A percentile compares a stretch with the other conserved stretches of the same genome.
phyloP scores from a whole-genome alignment of 2,888 invertebrate species.

The Phaedon cochleariae region DNA sequence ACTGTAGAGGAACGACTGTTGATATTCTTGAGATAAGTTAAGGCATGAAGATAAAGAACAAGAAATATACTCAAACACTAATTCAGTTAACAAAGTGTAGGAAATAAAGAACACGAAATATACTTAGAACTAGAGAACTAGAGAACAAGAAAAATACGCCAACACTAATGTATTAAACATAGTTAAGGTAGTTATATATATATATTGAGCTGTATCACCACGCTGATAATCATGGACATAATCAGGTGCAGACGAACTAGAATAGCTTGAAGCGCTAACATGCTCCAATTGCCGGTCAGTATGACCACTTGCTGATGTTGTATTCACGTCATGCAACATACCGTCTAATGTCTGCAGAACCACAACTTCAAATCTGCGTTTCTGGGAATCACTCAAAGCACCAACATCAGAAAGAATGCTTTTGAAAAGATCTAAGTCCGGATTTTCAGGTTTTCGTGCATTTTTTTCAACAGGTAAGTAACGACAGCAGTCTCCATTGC shows the following conservation, averaged over 20 bases:
- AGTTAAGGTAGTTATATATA: neutral
- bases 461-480: constrained; percentile 9
- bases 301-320: constrained; percentile 7
- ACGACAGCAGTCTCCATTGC: constrained; percentile 26
- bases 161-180: no score
- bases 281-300: neutral
- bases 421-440: constrained; percentile 28
- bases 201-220: neutral
- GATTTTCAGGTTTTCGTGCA: constrained; percentile 21
- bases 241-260: neutral
- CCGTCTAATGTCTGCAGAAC: constrained; percentile 25
- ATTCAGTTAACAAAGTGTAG: neutral
- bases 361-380: constrained; percentile 25
- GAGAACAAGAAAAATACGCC: no score
- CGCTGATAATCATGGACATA: constrained; percentile 1
- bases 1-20: constrained; percentile 28
- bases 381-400: constrained; percentile 22
- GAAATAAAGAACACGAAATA: neutral
- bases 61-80: neutral
- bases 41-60: neutral
- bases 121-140: no score
- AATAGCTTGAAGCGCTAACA: constrained; percentile 1
- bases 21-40: constrained; percentile 5
- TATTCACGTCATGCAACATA: constrained; percentile 17
- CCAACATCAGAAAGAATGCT: constrained; percentile 26